Conservation (phyloP, 2,113 vertebrate species). For the Arizona elegans region DNA sequence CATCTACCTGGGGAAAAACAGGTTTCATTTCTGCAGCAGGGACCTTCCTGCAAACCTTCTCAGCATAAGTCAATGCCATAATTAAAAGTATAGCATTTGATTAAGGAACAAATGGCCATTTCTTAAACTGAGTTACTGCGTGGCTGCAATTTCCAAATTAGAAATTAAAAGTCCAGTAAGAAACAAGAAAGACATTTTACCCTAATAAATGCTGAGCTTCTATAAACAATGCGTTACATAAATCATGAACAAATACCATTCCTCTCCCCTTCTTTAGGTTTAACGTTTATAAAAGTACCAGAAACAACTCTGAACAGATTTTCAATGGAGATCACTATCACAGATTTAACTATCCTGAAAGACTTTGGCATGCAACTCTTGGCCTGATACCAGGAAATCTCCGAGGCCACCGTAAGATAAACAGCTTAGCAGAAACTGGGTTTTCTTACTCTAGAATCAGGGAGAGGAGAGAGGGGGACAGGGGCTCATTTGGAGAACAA, state of each 20-base stretch:
- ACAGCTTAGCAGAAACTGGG: background rate
- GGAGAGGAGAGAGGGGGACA: background rate
- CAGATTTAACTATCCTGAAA: background rate
- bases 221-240: background rate
- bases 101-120: background rate
- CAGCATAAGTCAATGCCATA: background rate
- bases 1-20: background rate
- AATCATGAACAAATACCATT: background rate
- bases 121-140: background rate
- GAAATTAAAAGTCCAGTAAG: background rate
- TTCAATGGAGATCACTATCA: background rate
- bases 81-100: constrained; percentile 1
- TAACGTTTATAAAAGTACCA: background rate
- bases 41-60: background rate
- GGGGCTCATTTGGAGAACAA: background rate
- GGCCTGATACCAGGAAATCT: background rate
- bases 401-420: background rate
- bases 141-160: background rate
- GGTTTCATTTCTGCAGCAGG: background rate
- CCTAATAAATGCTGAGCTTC: background rate
- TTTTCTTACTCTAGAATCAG: background rate
- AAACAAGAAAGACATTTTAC: background rate
- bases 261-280: background rate
- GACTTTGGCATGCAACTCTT: background rate
- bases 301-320: background rate